Evolutionary conservation across 1,140 invertebrate species (phyloP).

Genomic region (Oncopodura yosiiana): DNA sequence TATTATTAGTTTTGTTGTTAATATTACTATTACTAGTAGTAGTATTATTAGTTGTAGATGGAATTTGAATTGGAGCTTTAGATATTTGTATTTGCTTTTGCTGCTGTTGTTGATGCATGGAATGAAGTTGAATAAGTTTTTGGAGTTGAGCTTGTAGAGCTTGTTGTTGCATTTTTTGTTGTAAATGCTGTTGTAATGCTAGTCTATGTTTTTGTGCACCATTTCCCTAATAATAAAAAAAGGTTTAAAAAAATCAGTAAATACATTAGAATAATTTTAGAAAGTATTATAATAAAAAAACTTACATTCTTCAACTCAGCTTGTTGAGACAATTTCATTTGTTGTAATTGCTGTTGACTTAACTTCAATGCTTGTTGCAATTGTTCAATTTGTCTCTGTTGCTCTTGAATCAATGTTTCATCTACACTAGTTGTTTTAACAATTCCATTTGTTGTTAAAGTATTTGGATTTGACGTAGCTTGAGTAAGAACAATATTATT

Average conservation of each 20-base stretch:
- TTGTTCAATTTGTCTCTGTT: conserved; percentile 77
- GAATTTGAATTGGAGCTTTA: conserved; percentile 40
- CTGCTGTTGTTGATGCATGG: conserved; percentile 44
- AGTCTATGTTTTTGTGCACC: conserved; percentile 41
- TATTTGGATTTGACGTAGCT: conserved; percentile 1
- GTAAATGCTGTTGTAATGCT: conserved; percentile 57
- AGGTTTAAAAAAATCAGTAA: conserved; percentile 1
- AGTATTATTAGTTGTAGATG: conserved; percentile 38
- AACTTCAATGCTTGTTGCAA: conserved; percentile 69
- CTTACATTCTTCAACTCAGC: conserved; percentile 14
- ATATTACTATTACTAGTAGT: conserved; percentile 22
- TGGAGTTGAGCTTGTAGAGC: conserved; percentile 42
- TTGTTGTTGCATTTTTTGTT: conserved; percentile 54
- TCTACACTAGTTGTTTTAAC: conserved; percentile 10
- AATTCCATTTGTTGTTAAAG: neutral
- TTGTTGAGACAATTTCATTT: conserved; percentile 32
- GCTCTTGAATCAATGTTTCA: conserved; percentile 53
- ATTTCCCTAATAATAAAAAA: conserved; percentile 8
- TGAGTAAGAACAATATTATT: conserved; percentile 14
- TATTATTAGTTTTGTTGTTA: neutral
- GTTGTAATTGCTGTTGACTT: conserved; percentile 60
- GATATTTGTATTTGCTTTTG: conserved; percentile 44
- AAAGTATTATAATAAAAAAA: neutral
- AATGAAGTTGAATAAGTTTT: conserved; percentile 40
- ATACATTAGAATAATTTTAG: neutral